Evolutionary conservation across 2,113 vertebrate species (phyloP).

Genomic region (Aspiorhynchus laticeps): DNA sequence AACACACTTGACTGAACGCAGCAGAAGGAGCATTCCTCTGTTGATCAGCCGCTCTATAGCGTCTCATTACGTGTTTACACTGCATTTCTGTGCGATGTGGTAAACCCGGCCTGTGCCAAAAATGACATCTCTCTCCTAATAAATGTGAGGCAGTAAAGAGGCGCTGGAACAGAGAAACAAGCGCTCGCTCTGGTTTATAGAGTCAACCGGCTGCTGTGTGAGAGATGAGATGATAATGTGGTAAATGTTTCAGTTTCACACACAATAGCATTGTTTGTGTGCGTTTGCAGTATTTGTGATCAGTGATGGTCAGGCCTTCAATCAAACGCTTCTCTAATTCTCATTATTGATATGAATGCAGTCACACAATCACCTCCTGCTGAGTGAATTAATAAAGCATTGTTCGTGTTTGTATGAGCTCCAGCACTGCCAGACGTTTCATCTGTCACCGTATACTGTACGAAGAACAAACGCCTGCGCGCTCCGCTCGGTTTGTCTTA

Average conservation of each 20-base stretch:
- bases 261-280: background rate
- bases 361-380: constrained; percentile 25
- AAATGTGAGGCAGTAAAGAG: constrained; percentile 45
- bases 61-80: constrained; percentile 17
- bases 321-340: background rate
- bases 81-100: constrained; percentile 36
- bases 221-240: background rate
- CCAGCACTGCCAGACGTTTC: constrained; percentile 46
- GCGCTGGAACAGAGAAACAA: constrained; percentile 44
- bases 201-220: background rate
- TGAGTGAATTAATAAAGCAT: constrained; percentile 54
- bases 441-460: constrained; percentile 30
- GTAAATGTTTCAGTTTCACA: background rate
- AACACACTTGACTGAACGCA: background rate
- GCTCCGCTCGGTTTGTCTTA: constrained; percentile 13
- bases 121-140: constrained; percentile 51
- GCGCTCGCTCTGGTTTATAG: constrained; percentile 19
- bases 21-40: background rate
- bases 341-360: background rate
- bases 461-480: constrained; percentile 32
- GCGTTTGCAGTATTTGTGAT: background rate
- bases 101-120: constrained; percentile 47
- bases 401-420: constrained; percentile 42
- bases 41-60: background rate
- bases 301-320: background rate